Conservation (phyloP, 2,113 vertebrate genomes). For the Pterocles gutturalis region DNA sequence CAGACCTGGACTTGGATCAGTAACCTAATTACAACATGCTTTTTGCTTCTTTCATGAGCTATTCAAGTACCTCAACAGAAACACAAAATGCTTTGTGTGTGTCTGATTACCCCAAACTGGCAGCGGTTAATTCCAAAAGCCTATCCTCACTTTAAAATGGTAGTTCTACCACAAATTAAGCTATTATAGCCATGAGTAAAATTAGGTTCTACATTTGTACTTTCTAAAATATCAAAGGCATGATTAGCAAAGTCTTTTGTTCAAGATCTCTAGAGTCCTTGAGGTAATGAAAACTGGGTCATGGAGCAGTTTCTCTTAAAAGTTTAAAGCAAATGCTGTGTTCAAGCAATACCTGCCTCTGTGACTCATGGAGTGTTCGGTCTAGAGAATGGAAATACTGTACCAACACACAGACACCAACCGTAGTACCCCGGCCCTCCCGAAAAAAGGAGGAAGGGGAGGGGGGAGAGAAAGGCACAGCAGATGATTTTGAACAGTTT, state of each 20-base stretch:
- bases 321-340: background rate
- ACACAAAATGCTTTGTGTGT: background rate
- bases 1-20: constrained; percentile 6
- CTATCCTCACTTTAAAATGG: background rate
- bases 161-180: constrained; percentile 54
- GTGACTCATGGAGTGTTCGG: background rate
- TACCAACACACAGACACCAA: background rate
- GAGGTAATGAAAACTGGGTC: constrained; percentile 38
- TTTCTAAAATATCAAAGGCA: constrained; percentile 78
- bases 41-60: background rate
- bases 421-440: background rate
- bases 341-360: background rate
- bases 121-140: constrained; percentile 15
- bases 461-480: background rate
- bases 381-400: background rate
- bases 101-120: constrained; percentile 3
- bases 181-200: constrained; percentile 44
- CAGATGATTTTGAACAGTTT: constrained; percentile 65
- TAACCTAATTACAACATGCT: background rate
- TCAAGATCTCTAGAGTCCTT: constrained; percentile 64
- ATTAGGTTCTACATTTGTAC: constrained; percentile 68
- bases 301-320: background rate
- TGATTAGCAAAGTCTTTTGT: constrained; percentile 66
- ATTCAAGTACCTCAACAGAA: background rate
- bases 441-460: background rate